Evolutionary conservation across 2,797 vertebrate species (phyloP), one percentile per base, ranked within the genome.

Genomic region (Decapterus maruadsi): DNA sequence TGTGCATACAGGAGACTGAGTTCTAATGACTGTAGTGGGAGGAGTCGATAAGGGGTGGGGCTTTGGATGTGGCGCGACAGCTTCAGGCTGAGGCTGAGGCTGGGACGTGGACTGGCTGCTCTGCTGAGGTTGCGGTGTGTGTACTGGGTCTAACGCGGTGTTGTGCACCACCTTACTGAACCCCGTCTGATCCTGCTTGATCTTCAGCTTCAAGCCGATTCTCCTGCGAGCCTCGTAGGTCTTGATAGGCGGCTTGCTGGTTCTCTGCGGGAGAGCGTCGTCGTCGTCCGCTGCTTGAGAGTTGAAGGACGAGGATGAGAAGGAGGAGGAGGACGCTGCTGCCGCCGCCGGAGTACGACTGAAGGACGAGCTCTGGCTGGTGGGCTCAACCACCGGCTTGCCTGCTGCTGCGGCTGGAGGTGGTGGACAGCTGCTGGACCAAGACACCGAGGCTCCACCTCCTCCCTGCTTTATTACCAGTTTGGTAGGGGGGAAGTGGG

Each of bases 141-240:
- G 97, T 68, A 97, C 93, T 0, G 97, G 97, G 85, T 98, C 97
- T 87, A 98, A 84, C 4, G 98, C 98, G 0, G 97, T 99, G 92
- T 99, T 99, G 91, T 98, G 97, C 22, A 99, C 96, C 26, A 99
- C 97, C 80, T 98, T 98, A 77, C 96, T 97, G 68, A 98, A 95
- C 1, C 98, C 97, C 0, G 97, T 97, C 58, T 94, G 93, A 84
- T 98, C 98, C 89, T 99, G 98, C 75, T 99, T 99, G 92, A 99
- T 99, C 92, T 99, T 99, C 6, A 99, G 89, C 90, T 99, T 99
- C 75, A 99, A 91, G 29, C 97, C 97, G 0, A 98, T 98, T 38
- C 97, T 94, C 65, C 97, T 96, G 0, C 97, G 96, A 0, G 98
- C 98, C 91, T 98, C 98, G 1, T 99, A 99, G 2, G 98, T 99